phyloP scores from a whole-genome alignment of 2,888 invertebrate species.

The Drosophila greeni region DNA sequence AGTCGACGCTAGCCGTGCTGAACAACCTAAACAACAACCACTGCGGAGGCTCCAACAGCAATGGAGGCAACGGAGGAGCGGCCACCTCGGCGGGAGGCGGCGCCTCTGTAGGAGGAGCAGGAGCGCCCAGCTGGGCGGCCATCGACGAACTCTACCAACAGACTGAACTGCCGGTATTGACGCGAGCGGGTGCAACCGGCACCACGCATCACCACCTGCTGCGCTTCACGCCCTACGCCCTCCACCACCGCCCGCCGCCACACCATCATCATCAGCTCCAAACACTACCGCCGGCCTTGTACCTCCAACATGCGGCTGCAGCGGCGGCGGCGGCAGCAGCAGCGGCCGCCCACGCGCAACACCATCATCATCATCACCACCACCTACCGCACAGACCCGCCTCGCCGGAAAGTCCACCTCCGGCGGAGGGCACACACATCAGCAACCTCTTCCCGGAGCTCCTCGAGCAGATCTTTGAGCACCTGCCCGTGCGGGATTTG shows the following conservation, averaged over 20 bases:
- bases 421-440: slow-evolving; percentile 85
- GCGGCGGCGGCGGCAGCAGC: slow-evolving; percentile 73
- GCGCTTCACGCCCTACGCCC: slow-evolving; percentile 82
- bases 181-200: slow-evolving; percentile 71
- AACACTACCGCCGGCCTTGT: slow-evolving; percentile 74
- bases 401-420: slow-evolving; percentile 79
- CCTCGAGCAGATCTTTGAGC: slow-evolving; percentile 93
- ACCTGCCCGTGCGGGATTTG: slow-evolving; percentile 91
- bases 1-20: slow-evolving; percentile 77
- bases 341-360: slow-evolving; percentile 75
- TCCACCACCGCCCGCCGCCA: slow-evolving; percentile 84
- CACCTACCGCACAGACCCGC: slow-evolving; percentile 76
- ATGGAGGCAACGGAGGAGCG: slow-evolving; percentile 36
- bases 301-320: slow-evolving; percentile 72
- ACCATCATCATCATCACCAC: slow-evolving; percentile 77
- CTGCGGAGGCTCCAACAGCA: slow-evolving; percentile 68
- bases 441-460: slow-evolving; percentile 95
- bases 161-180: slow-evolving; percentile 78
- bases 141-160: slow-evolving; percentile 78
- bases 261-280: slow-evolving; percentile 73
- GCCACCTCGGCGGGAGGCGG: slow-evolving; percentile 58
- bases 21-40: slow-evolving; percentile 77
- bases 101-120: slow-evolving; percentile 55
- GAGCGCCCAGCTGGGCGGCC: slow-evolving; percentile 41
- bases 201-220: slow-evolving; percentile 75